Evolutionary conservation across 2,113 vertebrate species (phyloP).

Genomic region (Ochotona curzoniae): DNA sequence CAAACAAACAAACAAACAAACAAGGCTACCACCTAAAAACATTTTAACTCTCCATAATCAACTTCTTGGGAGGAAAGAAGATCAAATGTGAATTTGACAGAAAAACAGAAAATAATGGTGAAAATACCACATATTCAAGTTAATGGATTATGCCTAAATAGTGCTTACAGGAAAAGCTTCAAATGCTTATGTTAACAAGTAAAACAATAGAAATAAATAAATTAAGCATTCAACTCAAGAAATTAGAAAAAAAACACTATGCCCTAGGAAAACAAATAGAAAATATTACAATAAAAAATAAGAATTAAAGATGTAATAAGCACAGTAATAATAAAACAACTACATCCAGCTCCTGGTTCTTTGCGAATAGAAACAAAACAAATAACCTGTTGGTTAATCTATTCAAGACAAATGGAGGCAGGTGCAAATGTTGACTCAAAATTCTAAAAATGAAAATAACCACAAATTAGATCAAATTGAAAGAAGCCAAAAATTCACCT

Average conservation of each 20-base stretch:
- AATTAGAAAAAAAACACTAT: not conserved
- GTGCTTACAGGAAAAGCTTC: not conserved
- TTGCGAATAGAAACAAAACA: not conserved
- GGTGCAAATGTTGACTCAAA: not conserved
- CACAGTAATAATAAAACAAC: not conserved
- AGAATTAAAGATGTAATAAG: not conserved
- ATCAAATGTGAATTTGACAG: not conserved
- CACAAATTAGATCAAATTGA: not conserved
- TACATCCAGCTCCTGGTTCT: not conserved
- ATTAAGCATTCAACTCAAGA: not conserved
- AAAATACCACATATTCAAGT: not conserved
- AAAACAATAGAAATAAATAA: not conserved
- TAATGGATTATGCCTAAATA: not conserved
- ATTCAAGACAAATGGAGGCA: not conserved
- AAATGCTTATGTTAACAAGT: not conserved
- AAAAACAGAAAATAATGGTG: not conserved
- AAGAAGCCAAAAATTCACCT: not conserved
- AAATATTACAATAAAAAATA: not conserved
- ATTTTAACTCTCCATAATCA: not conserved
- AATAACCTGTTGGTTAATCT: not conserved
- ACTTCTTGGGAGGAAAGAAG: not conserved
- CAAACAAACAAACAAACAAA: not conserved
- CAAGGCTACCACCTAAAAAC: not conserved
- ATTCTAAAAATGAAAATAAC: not conserved
- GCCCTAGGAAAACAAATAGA: not conserved